A percentile compares a stretch with the other conserved stretches of the same genome.
Conservation (phyloP, 2,113 vertebrate genomes). For the Corapipo altera region DNA sequence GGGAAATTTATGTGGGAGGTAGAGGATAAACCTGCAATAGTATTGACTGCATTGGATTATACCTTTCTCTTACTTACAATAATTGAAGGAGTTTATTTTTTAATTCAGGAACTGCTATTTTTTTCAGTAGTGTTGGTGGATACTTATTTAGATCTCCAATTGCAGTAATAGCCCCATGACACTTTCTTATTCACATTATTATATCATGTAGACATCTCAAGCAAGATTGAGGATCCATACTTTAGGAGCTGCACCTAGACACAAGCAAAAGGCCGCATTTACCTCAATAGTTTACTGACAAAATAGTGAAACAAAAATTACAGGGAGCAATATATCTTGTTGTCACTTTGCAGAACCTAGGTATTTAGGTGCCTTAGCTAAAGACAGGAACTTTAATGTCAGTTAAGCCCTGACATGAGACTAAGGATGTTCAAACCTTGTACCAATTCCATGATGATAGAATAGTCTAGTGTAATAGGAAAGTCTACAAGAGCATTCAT, state of each 20-base stretch:
- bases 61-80: not conserved
- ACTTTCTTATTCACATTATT: not conserved
- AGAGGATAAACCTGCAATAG: not conserved
- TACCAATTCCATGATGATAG: not conserved
- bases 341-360: not conserved
- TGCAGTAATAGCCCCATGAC: not conserved
- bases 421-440: not conserved
- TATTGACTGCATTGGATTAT: not conserved
- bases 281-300: not conserved
- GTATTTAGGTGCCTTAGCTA: not conserved
- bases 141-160: not conserved
- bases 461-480: not conserved
- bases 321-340: not conserved
- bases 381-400: not conserved
- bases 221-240: not conserved
- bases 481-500: not conserved
- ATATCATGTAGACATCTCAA: not conserved
- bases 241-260: not conserved
- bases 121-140: not conserved
- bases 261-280: not conserved
- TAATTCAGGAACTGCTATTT: not conserved
- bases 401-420: not conserved
- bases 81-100: not conserved
- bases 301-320: not conserved
- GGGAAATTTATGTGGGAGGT: not conserved